Percentiles rank a stretch among this genome's conserved stretches.
These are phyloP conservation scores for Cryptoblepharus egeriae DNA, from an alignment of 2,797 vertebrate species.

Conservation along the genomic window DNA sequence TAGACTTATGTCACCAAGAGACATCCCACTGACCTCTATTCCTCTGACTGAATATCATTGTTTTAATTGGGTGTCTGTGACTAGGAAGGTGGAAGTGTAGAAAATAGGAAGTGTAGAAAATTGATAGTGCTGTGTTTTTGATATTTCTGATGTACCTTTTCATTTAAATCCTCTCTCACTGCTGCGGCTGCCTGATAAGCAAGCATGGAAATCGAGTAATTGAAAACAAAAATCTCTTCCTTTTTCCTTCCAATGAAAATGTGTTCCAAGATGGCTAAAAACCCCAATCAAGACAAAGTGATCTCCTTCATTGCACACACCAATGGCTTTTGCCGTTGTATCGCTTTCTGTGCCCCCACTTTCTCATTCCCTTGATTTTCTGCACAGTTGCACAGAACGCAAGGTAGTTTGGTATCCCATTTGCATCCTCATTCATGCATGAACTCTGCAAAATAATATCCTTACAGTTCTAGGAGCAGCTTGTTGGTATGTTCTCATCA, in stretches of 20 bases:
- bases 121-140: background rate
- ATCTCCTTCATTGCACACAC: rapidly evolving
- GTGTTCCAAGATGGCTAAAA: background rate
- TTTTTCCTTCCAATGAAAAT: background rate
- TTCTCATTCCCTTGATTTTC: constrained; percentile 3
- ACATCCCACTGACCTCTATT: background rate
- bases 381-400: background rate
- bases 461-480: background rate
- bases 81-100: background rate
- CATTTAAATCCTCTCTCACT: background rate
- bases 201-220: background rate
- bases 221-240: background rate
- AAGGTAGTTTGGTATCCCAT: background rate
- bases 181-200: background rate
- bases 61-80: background rate
- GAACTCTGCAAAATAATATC: background rate
- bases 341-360: background rate
- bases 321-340: background rate
- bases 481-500: rapidly evolving
- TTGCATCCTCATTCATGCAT: background rate
- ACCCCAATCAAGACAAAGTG: background rate
- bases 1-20: no score
- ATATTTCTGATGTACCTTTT: background rate
- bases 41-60: background rate
- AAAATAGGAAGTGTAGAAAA: background rate